Base-by-base conservation (phyloP, 1,140 invertebrate species). In the Hyphantria cunea region DNA sequence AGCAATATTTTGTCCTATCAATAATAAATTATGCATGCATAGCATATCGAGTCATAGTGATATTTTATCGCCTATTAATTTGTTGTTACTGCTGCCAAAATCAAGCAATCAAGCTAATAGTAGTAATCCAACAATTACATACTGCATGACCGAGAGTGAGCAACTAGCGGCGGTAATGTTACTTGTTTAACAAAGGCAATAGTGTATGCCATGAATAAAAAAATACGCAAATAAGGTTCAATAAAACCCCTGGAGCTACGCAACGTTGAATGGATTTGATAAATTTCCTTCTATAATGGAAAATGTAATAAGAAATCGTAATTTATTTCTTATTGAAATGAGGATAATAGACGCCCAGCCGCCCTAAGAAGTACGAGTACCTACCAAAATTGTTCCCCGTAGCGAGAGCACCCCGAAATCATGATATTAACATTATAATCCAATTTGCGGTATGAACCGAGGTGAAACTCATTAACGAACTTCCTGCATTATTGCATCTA, bases 321-420 rank as follows among this genome's bases (percentile, higher is more conserved):
- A 86, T 88, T 90, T 89, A 90, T 87, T 89, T 90, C 87, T 86
- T 86, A 90, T 90, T 89, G 87, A 85, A 90, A 87, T 77, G 82
- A 84, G 84, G 82, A 88, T 86, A 90, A 88, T 87, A 84, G 84
- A 78, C 76, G 80, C 79, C 65, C 72, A 76, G 74, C 54, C 76
- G 70, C 74, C 75, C 81, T 78, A 80, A 80, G 78, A 76, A 68
- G 75, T 64, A 76, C 64, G 75, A 68, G 75, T 64, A 76, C 64
- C 74, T 64, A 75, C 64, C 74, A 56, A 78, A 82, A 86, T 77
- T 75, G 80, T 78, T 81, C 76, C 79, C 83, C 71, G 72, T 72
- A 66, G 76, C 67, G 77, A 70, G 66, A 76, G 58, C 58, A 65
- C 44, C 72, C 71, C 65, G 47, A 70, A 80, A 82, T 80, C 79